Base-by-base conservation (phyloP, 1,140 invertebrate species). In the Cotesia typhae region DNA sequence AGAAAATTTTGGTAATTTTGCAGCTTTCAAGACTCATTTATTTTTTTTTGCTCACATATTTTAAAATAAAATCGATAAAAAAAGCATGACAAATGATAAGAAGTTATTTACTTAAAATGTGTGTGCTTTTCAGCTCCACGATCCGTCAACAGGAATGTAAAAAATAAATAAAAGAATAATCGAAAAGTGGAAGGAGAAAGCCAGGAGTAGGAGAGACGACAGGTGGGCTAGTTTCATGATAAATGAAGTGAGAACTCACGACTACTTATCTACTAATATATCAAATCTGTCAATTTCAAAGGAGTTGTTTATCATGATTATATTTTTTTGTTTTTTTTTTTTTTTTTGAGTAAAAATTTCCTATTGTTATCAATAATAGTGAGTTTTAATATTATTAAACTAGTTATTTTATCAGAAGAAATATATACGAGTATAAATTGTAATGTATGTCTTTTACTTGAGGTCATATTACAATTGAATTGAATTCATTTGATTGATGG, bases 231-330 rank as follows among this genome's bases (percentile, higher is more conserved):
- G 74, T 75, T 76, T 67, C 66, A 76, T 83, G 80, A 82, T 79
- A 79, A 82, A 83, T 82, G 78, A 81, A 81, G 79, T 79, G 82
- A 80, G 82, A 83, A 81, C 77, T 80, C 77, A 74, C 74, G 71
- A 76, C 79, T 82, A 81, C 81, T 81, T 81, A 82, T 80, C 81
- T 76, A 69, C 66, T 79, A 76, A 81, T 81, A 78, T 74, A 82
- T 83, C 82, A 82, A 81, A 82, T 82, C 77, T 81, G 79, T 81
- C 80, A 38, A 53, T 47, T 47, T 47, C 10, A 47, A 7, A 47
- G 41, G 10, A 65, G 37, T 28, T 20, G 12, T 57, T 47, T 47
- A 47, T 47, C 10, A 47, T 57, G 3, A 57, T 20, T 57, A 20
- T 57, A 3, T 12, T 4, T 6, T 6, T 14, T 14, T 17, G 20